Conservation (phyloP, 2,113 vertebrate genomes). For the Oncorhynchus masou region DNA sequence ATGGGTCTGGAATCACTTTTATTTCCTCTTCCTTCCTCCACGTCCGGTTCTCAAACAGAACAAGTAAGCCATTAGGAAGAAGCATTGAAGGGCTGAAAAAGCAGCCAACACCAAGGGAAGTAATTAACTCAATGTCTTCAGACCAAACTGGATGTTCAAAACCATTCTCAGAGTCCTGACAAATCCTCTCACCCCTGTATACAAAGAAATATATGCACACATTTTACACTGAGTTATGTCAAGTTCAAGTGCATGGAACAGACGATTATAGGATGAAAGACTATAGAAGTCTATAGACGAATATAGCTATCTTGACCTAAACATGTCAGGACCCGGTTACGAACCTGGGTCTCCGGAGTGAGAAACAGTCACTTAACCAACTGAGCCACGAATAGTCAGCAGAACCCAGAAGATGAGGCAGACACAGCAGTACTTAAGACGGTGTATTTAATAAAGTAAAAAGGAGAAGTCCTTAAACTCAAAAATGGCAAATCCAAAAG, state of each 20-base stretch:
- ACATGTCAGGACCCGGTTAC: too few relatives aligned
- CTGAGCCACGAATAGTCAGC: too few relatives aligned
- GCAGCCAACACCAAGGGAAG: conserved; percentile 41
- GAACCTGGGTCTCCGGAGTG: too few relatives aligned
- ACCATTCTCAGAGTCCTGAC: conserved; percentile 18
- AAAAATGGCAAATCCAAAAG: too few relatives aligned
- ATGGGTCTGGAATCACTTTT: too few relatives aligned
- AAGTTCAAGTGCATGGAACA: neutral
- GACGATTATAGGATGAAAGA: neutral
- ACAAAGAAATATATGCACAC: neutral
- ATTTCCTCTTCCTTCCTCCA: conserved; percentile 35
- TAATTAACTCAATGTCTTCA: conserved; percentile 40
- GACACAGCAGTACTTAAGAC: too few relatives aligned
- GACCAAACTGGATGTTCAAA: conserved; percentile 38
- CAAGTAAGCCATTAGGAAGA: conserved; percentile 27
- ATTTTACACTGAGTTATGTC: neutral
- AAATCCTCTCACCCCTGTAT: conserved; percentile 23
- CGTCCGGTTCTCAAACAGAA: neutral
- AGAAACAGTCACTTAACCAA: too few relatives aligned
- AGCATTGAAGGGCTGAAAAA: conserved; percentile 33
- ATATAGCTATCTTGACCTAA: neutral
- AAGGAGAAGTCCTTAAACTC: too few relatives aligned
- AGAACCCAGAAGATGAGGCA: too few relatives aligned
- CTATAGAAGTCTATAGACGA: neutral
- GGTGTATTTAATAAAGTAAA: too few relatives aligned